Conservation (phyloP, 2,797 vertebrate species). For the Luscinia luscinia region DNA sequence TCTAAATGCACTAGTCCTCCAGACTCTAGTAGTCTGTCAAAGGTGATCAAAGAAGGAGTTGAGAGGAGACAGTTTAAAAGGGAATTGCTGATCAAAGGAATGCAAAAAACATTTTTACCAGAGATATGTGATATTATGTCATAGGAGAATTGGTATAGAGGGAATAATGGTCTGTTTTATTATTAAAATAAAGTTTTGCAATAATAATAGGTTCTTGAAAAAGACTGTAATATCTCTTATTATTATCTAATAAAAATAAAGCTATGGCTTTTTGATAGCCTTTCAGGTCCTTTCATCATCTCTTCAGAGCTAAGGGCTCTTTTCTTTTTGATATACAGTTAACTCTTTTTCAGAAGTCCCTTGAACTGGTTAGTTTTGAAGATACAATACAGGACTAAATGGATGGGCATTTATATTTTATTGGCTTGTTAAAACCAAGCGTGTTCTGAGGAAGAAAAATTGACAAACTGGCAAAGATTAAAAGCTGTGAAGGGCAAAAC, state of each 20-base stretch:
- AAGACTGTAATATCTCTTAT: not conserved
- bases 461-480: not conserved
- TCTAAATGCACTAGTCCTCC: not conserved
- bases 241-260: not conserved
- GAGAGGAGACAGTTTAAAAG: conserved; percentile 34
- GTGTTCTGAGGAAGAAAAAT: not conserved
- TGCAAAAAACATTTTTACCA: not conserved
- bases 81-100: conserved; percentile 59
- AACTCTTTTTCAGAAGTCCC: not conserved
- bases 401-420: not conserved
- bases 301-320: not conserved
- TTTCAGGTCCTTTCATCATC: not conserved
- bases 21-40: not conserved
- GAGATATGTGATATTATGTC: not conserved
- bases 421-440: not conserved
- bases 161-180: not conserved
- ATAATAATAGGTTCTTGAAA: not conserved
- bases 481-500: conserved; percentile 13
- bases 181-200: not conserved
- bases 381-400: not conserved
- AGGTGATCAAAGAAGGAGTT: conserved; percentile 51
- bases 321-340: not conserved
- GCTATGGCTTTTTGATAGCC: not conserved
- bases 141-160: not conserved
- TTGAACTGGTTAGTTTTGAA: not conserved